phyloP scores from a whole-genome alignment of 30 jellyfish, hydroid and myxozoan genomes.

The Aurelia aurita region DNA sequence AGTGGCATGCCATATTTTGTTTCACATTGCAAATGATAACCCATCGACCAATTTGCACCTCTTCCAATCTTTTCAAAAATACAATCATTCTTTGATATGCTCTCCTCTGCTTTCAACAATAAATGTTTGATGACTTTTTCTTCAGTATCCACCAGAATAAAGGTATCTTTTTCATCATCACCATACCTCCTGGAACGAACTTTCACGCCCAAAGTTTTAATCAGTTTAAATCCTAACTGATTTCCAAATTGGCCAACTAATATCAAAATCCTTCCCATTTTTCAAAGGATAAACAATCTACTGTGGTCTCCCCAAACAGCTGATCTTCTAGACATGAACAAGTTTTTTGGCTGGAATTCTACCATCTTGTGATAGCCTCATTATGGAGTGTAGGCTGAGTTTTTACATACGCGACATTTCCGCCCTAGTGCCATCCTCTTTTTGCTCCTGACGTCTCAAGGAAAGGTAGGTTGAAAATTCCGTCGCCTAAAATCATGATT shows the following conservation, averaged over 20 bases:
- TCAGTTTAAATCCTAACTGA: constrained; percentile 42
- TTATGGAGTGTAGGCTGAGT: neutral
- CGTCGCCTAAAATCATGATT: neutral
- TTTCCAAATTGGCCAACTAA: constrained; percentile 75
- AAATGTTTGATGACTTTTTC: constrained; percentile 13
- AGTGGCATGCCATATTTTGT: constrained; percentile 3
- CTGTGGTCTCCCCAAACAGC: neutral
- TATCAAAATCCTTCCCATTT: constrained; percentile 17
- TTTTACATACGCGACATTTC: constrained; percentile 24
- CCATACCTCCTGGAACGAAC: too few species aligned
- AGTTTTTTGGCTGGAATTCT: too few species aligned
- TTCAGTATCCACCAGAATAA: constrained; percentile 61
- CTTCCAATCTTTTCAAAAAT: constrained; percentile 53
- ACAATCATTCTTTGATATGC: neutral
- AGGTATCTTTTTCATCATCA: neutral
- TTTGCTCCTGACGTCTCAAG: constrained; percentile 43
- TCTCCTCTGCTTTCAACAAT: neutral
- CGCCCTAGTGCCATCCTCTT: constrained; percentile 12
- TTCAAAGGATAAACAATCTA: neutral
- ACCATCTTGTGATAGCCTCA: too few species aligned
- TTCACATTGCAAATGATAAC: constrained; percentile 44
- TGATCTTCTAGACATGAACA: neutral
- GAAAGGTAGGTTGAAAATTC: neutral
- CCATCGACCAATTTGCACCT: constrained; percentile 77
- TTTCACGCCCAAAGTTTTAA: neutral